These are phyloP conservation scores for Oligia latruncula DNA, from an alignment of 2,888 invertebrate genomes.

Conservation along the genomic window DNA sequence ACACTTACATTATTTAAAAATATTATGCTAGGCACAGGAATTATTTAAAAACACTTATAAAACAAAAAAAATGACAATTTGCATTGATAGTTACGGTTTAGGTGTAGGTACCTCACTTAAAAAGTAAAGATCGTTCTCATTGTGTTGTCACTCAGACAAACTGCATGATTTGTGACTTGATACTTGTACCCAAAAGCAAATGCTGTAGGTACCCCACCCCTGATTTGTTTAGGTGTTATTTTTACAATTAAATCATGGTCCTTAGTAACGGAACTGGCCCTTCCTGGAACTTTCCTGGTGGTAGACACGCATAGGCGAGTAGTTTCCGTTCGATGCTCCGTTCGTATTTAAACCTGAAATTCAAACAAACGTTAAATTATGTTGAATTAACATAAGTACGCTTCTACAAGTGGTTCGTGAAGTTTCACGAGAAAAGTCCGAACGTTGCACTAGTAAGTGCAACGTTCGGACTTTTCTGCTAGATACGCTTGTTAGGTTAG, in stretches of 20 bases:
- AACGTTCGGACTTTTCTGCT: background rate
- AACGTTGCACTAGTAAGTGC: background rate
- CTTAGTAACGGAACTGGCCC: constrained; percentile 94
- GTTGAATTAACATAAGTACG: background rate
- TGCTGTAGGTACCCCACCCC: constrained; percentile 6
- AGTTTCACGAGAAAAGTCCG: background rate
- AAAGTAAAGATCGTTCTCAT: constrained; percentile 19
- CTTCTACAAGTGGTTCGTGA: background rate
- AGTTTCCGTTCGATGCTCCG: constrained; percentile 91
- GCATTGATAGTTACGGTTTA: constrained; percentile 42
- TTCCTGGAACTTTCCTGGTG: constrained; percentile 95
- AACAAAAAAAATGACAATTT: constrained; percentile 36
- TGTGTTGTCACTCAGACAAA: constrained; percentile 8
- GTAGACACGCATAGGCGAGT: constrained; percentile 94
- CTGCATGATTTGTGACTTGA: constrained; percentile 38
- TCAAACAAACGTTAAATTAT: background rate
- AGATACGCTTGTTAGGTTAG: background rate
- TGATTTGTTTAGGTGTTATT: constrained; percentile 23
- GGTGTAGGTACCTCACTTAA: constrained; percentile 1
- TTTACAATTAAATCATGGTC: constrained; percentile 4
- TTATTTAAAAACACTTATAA: constrained; percentile 40
- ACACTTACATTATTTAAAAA: constrained; percentile 33
- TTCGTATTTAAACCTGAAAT: constrained; percentile 91
- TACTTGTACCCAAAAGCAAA: constrained; percentile 22
- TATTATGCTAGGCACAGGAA: constrained; percentile 60